Evolutionary conservation across 1,140 invertebrate genomes (phyloP), one percentile per base, ranked within the genome.

Genomic region (Drosophila navojoa): DNA sequence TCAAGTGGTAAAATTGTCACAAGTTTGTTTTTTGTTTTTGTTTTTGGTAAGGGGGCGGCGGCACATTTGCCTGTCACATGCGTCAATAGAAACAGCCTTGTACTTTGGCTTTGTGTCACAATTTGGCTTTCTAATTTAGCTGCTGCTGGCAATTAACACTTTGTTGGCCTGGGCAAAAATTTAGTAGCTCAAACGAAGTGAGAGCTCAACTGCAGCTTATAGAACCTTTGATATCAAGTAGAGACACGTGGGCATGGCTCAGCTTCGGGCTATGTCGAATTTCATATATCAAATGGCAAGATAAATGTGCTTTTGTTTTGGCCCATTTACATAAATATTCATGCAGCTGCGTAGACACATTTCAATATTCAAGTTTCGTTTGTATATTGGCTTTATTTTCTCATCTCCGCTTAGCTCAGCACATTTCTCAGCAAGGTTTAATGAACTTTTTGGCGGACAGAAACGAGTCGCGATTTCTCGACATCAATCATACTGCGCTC

Each of bases 381-480:
- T 15, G 10, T 35, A 38, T 35, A 13, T 27, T 15, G 15, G 13
- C 47, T 42, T 78, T 44, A 19, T 35, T 72, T 66, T 63, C 22
- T 44, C 44, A 55, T 78, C 35, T 9, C 75, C 52, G 66, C 22
- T 40, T 47, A 67, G 57, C 52, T 69, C 25, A 52, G 62, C 75
- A 63, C 57, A 79, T 72, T 80, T 81, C 19, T 53, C 11, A 7
- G 53, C 45, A 45, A 73, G 76, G 82, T 86, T 85, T 67, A 85
- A 87, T 72, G 82, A 85, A 73, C 81, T 69, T 80, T 74, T 59
- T 9, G 15, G 16, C 29, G 25, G 27, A 0, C 29, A 22, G 19
- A n/a, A 29, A 5, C 64, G 15, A 27, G 16, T 25, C 16, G 22
- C n/a, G 58, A 58, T 44, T 64, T 38, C 27, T 58, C 10, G 10